phyloP scores from a whole-genome alignment of 1,140 invertebrate species.

The Euura saliciscinereae region DNA sequence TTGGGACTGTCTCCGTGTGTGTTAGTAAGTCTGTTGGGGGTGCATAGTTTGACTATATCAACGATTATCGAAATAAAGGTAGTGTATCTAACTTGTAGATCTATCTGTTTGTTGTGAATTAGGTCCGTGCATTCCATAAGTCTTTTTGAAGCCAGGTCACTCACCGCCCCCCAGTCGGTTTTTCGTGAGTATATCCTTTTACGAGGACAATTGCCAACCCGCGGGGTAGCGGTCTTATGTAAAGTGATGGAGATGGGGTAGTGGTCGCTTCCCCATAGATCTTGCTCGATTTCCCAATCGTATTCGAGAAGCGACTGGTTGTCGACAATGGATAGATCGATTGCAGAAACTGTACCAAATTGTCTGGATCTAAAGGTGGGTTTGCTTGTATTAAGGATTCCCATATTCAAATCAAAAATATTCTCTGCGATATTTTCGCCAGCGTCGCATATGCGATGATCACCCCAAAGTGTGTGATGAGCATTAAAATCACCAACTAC shows the following conservation, averaged over 20 bases:
- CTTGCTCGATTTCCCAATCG: conserved; percentile 9
- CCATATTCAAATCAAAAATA: conserved; percentile 11
- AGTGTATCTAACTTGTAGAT: too few species aligned
- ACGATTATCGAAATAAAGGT: too few species aligned
- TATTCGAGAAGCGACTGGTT: neutral
- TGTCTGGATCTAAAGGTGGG: conserved; percentile 5
- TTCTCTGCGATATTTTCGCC: neutral
- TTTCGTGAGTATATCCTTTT: too few species aligned
- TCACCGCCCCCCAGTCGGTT: too few species aligned
- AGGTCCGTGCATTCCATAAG: too few species aligned
- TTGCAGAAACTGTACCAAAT: conserved; percentile 7
- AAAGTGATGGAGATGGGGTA: neutral
- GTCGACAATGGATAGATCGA: conserved; percentile 15
- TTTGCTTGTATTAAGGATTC: neutral
- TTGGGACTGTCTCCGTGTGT: neutral
- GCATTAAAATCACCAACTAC: conserved; percentile 14
- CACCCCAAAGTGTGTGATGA: conserved; percentile 16
- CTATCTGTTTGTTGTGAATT: too few species aligned
- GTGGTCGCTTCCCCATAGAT: conserved; percentile 20
- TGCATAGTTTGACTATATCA: neutral
- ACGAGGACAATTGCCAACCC: too few species aligned
- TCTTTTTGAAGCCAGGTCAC: too few species aligned
- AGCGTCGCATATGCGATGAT: neutral
- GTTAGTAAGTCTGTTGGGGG: neutral
- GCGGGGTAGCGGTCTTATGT: too few species aligned